Evolutionary conservation across 2,113 vertebrate species (phyloP).

Genomic region (Peromyscus maniculatus): DNA sequence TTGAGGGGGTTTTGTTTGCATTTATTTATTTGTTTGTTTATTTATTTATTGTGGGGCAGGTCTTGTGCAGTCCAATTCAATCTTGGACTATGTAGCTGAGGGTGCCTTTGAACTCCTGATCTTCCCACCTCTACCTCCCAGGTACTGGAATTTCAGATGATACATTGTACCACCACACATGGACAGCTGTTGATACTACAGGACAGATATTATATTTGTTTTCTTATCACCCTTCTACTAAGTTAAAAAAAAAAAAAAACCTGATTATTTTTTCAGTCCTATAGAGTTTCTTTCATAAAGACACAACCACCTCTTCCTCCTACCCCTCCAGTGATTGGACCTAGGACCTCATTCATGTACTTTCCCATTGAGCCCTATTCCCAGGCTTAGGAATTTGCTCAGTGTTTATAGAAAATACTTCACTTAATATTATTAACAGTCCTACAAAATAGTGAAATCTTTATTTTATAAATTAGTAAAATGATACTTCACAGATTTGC

Average conservation of each 20-base stretch:
- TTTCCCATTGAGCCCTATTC: not conserved
- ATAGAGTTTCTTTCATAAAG: slow-evolving; percentile 15
- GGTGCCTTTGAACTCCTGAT: not conserved
- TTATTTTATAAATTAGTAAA: slow-evolving; percentile 34
- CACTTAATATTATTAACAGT: slow-evolving; percentile 19
- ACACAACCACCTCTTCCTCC: not conserved
- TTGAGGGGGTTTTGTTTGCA: not conserved
- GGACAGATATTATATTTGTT: not conserved
- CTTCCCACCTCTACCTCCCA: not conserved
- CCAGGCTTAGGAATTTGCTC: not conserved
- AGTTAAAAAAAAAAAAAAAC: slow-evolving; percentile 29
- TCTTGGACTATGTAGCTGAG: not conserved
- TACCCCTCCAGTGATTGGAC: not conserved
- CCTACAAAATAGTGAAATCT: not conserved
- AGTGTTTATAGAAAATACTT: slow-evolving; percentile 14
- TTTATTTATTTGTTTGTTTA: not conserved
- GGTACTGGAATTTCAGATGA: not conserved
- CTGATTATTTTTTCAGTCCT: not conserved
- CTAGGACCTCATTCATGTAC: not conserved
- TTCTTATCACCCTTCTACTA: slow-evolving; percentile 24
- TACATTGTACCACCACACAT: not conserved
- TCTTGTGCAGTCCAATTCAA: too few relatives aligned
- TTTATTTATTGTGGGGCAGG: too few relatives aligned
- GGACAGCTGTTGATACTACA: not conserved
- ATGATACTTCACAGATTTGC: not conserved